Conservation (phyloP, 2,113 vertebrate species). For the Tragelaphus imberbis region DNA sequence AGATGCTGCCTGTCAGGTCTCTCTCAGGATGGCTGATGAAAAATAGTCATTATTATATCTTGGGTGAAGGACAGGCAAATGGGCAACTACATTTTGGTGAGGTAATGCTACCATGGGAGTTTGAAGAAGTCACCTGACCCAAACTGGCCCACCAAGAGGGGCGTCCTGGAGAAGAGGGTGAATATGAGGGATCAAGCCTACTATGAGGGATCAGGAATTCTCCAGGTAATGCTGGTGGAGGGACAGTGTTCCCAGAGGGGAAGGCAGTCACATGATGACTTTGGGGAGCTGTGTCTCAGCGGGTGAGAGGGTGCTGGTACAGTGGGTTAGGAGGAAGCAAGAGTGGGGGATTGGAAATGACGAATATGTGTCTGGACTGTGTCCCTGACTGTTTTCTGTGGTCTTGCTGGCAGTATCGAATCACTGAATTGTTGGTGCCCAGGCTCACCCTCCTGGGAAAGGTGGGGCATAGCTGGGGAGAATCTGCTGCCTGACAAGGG, state of each 20-base stretch:
- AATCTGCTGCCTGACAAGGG: background rate
- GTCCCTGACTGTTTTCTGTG: background rate
- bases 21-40: background rate
- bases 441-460: background rate
- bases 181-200: background rate
- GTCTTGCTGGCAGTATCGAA: background rate
- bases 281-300: background rate
- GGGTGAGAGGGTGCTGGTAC: background rate
- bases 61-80: background rate
- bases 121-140: background rate
- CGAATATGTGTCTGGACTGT: background rate
- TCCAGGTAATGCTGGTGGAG: background rate
- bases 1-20: conserved; percentile 5
- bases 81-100: background rate
- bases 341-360: background rate
- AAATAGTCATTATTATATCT: background rate
- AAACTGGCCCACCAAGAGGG: background rate
- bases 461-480: background rate
- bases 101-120: background rate
- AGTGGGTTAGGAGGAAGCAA: background rate
- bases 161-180: background rate
- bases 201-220: background rate
- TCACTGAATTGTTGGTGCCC: background rate
- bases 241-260: background rate
- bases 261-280: background rate